phyloP scores from a whole-genome alignment of 2,113 vertebrate species.

The Phalacrocorax brasilianus region DNA sequence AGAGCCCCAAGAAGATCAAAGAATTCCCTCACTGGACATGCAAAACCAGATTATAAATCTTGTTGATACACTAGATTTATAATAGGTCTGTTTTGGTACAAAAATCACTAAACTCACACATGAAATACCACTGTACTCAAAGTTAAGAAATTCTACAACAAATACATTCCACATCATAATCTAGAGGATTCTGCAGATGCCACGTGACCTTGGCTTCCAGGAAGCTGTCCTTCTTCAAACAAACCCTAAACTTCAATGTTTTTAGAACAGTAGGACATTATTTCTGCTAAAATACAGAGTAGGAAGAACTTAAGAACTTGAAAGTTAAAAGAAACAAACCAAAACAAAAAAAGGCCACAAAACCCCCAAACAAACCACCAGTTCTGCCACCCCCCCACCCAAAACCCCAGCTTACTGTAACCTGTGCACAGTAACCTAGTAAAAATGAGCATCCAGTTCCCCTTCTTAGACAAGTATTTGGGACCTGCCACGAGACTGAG shows the following conservation, averaged over 20 bases:
- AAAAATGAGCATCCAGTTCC: not conserved
- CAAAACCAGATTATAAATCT: not conserved
- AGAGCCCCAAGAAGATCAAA: not conserved
- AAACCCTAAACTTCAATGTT: not conserved
- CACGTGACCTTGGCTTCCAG: fast-evolving
- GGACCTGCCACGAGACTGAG: not conserved
- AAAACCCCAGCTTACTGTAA: not conserved
- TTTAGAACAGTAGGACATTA: not conserved
- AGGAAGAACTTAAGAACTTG: not conserved
- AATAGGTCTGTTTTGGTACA: not conserved
- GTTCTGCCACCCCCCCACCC: no score
- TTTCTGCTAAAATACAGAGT: not conserved
- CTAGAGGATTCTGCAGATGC: not conserved
- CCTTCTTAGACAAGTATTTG: not conserved
- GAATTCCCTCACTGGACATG: not conserved
- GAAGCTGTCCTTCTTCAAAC: not conserved
- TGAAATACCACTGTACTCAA: not conserved
- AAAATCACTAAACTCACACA: not conserved
- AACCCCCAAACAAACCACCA: not conserved
- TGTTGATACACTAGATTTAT: not conserved
- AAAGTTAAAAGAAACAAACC: not conserved
- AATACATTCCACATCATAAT: not conserved
- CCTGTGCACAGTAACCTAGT: not conserved
- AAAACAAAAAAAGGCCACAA: no score
- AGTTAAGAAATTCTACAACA: not conserved